Evolutionary conservation across 2,113 vertebrate species (phyloP).

Genomic region (Arizona elegans): DNA sequence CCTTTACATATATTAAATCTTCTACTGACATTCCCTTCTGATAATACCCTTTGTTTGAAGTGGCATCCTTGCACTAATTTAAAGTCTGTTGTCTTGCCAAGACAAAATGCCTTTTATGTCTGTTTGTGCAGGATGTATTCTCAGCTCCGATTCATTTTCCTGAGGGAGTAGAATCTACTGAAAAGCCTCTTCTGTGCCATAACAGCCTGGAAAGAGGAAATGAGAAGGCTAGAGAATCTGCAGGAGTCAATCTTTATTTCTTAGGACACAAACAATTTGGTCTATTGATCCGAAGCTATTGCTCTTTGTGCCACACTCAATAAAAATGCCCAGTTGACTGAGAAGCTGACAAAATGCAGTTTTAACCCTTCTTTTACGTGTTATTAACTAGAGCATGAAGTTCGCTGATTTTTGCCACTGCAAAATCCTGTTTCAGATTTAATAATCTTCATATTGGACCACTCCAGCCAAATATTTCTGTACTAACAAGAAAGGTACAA

Average conservation of each 20-base stretch:
- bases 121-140: neutral
- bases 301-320: neutral
- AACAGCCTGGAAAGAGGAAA: neutral
- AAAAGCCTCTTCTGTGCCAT: neutral
- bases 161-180: neutral
- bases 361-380: neutral
- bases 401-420: neutral
- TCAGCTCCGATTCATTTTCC: neutral
- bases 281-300: neutral
- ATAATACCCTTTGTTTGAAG: neutral
- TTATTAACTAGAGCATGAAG: neutral
- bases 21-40: neutral
- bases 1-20: neutral
- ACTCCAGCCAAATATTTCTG: neutral
- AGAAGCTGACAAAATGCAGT: neutral
- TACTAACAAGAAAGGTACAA: neutral
- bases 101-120: neutral
- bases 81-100: accelerated
- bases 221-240: neutral
- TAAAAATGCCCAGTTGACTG: neutral
- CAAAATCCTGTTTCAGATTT: neutral
- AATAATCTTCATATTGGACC: neutral
- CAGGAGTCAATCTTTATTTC: neutral
- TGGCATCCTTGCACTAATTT: accelerated
- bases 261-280: neutral